Conservation (phyloP, 2,797 vertebrate genomes). For the Galagoides demidoff region DNA sequence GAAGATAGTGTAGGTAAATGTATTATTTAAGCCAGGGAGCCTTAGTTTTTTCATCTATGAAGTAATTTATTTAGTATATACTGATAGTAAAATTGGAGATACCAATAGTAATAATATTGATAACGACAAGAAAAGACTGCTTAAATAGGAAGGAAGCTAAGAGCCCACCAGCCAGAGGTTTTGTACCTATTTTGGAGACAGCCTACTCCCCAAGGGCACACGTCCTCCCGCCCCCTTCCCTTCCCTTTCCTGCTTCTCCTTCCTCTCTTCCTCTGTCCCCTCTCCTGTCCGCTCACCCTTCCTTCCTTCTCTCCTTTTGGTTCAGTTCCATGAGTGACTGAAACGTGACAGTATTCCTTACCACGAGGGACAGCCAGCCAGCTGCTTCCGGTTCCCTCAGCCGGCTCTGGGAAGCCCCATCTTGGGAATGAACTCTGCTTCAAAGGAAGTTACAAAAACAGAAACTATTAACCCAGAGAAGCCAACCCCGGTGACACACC, state of each 20-base stretch:
- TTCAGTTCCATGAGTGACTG: too few species aligned
- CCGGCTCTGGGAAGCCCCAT: not conserved
- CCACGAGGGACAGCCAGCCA: not conserved
- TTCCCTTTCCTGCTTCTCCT: not conserved
- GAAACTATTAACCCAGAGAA: not conserved
- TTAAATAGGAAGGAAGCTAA: accelerated
- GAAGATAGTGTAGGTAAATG: not conserved
- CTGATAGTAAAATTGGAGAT: not conserved
- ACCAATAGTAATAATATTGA: not conserved
- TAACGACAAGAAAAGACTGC: not conserved
- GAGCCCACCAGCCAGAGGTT: not conserved
- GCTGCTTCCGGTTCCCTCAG: not conserved
- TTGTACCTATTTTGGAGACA: accelerated
- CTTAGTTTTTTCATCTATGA: not conserved
- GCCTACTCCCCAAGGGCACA: too few species aligned
- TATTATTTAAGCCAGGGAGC: too few species aligned
- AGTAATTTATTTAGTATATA: not conserved
- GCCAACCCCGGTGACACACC: too few species aligned
- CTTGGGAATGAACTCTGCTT: not conserved
- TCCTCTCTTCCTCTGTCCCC: too few species aligned
- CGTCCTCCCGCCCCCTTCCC: not conserved
- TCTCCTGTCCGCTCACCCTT: not conserved
- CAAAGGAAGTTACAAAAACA: not conserved
- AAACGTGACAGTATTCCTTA: not conserved
- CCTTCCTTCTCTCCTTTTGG: not conserved